Evolutionary conservation across 2,888 invertebrate genomes (phyloP).

Genomic region (Eupithecia pulchellata): DNA sequence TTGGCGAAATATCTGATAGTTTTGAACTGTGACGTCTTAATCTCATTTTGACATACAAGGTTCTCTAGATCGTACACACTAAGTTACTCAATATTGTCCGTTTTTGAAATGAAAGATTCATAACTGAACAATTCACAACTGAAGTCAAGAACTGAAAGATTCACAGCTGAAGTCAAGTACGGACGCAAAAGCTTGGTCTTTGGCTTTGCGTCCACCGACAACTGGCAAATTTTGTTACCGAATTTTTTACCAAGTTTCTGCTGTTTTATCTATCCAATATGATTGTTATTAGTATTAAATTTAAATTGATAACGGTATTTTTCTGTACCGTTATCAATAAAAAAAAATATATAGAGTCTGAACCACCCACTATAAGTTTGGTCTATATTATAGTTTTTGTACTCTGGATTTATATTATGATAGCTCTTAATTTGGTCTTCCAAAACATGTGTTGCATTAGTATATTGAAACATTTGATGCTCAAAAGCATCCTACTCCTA

Average conservation of each 20-base stretch:
- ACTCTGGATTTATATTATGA: too few relatives aligned
- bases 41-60: neutral
- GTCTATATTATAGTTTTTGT: too few relatives aligned
- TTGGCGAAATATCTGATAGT: constrained; percentile 6
- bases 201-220: neutral
- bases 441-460: neutral
- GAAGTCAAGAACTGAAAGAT: neutral
- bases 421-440: too few relatives aligned
- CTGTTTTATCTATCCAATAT: neutral
- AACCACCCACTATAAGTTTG: too few relatives aligned
- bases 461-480: neutral
- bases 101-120: neutral
- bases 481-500: neutral
- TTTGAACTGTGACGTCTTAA: neutral
- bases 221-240: neutral
- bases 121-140: neutral
- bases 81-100: neutral
- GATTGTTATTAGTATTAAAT: too few relatives aligned
- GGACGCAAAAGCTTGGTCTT: too few relatives aligned
- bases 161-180: too few relatives aligned
- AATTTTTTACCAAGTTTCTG: too few relatives aligned
- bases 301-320: too few relatives aligned
- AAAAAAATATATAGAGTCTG: too few relatives aligned
- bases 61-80: neutral
- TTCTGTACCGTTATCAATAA: too few relatives aligned